These are phyloP conservation scores for Pycnomerus fuliginosus DNA, from an alignment of 2,888 invertebrate genomes.

Conservation along the genomic window DNA sequence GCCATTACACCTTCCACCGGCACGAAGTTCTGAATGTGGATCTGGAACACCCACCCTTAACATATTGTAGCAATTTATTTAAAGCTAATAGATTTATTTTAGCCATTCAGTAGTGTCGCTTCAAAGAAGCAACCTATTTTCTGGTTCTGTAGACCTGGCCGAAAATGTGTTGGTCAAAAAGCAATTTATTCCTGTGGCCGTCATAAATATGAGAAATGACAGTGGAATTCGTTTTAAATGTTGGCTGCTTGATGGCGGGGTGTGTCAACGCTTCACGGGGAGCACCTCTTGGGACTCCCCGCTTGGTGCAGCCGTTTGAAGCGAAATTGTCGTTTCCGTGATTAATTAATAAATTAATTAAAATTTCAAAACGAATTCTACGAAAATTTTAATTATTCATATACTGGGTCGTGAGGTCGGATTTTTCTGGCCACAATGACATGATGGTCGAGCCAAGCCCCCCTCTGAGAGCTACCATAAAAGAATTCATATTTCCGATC, in stretches of 20 bases:
- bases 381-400: slow-evolving; percentile 15
- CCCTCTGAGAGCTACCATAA: slow-evolving; percentile 39
- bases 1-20: too few relatives aligned
- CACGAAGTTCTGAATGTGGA: too few relatives aligned
- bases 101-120: too few relatives aligned
- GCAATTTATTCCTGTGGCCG: slow-evolving; percentile 11
- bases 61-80: too few relatives aligned
- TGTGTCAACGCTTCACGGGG: slow-evolving; percentile 20
- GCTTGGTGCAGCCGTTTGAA: slow-evolving; percentile 5
- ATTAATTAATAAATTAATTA: slow-evolving; percentile 25
- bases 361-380: slow-evolving; percentile 6
- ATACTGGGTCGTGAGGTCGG: slow-evolving; percentile 8
- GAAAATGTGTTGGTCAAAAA: too few relatives aligned
- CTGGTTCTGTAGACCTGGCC: too few relatives aligned
- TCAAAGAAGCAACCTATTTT: too few relatives aligned
- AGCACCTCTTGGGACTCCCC: slow-evolving; percentile 7
- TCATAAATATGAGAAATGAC: slow-evolving; percentile 17
- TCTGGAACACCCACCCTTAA: too few relatives aligned
- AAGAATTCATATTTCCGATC: slow-evolving; percentile 52
- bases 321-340: slow-evolving; percentile 9
- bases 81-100: too few relatives aligned
- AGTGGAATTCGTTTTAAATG: slow-evolving; percentile 17
- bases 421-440: slow-evolving; percentile 30
- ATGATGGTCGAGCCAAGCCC: slow-evolving; percentile 31
- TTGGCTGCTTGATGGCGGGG: slow-evolving; percentile 17